phyloP scores from a whole-genome alignment of 2,113 vertebrate genomes.

The Mobula hypostoma region DNA sequence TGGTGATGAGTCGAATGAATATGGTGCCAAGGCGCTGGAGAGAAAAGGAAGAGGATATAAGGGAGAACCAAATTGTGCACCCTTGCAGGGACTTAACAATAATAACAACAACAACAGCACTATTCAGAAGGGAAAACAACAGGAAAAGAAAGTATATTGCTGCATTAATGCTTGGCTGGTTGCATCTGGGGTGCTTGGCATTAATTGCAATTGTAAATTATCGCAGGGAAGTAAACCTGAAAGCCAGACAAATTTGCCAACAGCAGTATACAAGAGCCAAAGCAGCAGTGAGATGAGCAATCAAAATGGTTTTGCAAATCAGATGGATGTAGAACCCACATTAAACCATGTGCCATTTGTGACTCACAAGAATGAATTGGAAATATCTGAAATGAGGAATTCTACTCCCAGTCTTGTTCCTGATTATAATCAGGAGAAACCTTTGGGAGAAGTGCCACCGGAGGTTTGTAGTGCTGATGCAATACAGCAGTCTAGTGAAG shows the following conservation, averaged over 20 bases:
- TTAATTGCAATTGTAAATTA: constrained; percentile 11
- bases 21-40: too few species aligned
- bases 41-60: background rate
- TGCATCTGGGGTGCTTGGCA: constrained; percentile 14
- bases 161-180: constrained; percentile 26
- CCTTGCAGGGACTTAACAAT: background rate
- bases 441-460: background rate
- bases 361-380: background rate
- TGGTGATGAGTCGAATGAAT: background rate
- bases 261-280: background rate
- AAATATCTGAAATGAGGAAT: background rate
- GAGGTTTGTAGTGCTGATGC: background rate
- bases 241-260: background rate
- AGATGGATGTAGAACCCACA: background rate
- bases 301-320: background rate
- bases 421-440: background rate
- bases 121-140: background rate
- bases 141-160: constrained; percentile 1
- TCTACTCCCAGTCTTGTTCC: background rate
- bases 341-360: background rate
- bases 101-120: background rate
- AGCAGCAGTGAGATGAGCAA: background rate
- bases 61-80: background rate
- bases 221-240: background rate
- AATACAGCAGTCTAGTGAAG: background rate